phyloP scores from a whole-genome alignment of 2,888 invertebrate genomes.

The Nemotelus pantherinus region DNA sequence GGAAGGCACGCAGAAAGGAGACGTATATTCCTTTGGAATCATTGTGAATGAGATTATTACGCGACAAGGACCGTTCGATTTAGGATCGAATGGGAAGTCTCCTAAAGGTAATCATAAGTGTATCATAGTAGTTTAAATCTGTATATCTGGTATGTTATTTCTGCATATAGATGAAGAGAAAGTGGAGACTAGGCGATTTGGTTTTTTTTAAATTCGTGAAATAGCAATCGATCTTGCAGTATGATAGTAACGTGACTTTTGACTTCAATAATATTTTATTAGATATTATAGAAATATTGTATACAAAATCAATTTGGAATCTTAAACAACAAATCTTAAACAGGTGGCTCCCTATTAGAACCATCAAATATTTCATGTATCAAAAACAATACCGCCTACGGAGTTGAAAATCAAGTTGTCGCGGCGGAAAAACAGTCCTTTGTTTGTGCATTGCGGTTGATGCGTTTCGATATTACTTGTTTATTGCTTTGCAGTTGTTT shows the following conservation, averaged over 20 bases:
- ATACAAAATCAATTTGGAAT: neutral
- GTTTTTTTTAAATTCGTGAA: no score
- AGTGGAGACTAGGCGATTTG: neutral
- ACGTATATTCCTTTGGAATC: constrained; percentile 95
- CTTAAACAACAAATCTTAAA: neutral
- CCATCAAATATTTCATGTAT: neutral
- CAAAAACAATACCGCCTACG: neutral
- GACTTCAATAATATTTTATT: neutral
- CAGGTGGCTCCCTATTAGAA: neutral
- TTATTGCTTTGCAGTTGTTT: neutral
- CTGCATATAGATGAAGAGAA: constrained; percentile 4
- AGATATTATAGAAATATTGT: neutral
- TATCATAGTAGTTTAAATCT: neutral
- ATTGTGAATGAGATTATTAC: constrained; percentile 93
- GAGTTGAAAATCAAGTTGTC: neutral
- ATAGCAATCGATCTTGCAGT: no score
- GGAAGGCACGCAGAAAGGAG: constrained; percentile 88
- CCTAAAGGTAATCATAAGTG: constrained; percentile 73
- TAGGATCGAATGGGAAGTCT: constrained; percentile 72
- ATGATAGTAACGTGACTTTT: neutral
- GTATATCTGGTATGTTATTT: neutral
- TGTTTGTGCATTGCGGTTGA: neutral
- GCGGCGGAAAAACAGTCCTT: neutral
- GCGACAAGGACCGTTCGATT: constrained; percentile 87
- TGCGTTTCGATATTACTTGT: neutral